Percentiles rank a stretch among this genome's conserved stretches.
These are phyloP conservation scores for Ciconia nigra DNA, from an alignment of 2,797 vertebrate species.

Conservation along the genomic window DNA sequence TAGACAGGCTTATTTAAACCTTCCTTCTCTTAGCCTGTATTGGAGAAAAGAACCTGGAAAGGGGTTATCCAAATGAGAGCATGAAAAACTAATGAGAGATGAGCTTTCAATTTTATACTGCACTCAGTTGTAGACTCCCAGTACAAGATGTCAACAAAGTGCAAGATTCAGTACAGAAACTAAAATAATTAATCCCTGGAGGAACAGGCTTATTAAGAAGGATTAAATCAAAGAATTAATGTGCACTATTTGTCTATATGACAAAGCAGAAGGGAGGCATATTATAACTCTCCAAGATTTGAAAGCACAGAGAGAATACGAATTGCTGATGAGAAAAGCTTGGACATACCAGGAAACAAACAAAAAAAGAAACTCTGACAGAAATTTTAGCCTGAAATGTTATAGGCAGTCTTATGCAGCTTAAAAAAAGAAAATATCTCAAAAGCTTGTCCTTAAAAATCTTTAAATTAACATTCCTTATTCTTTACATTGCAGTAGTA, in stretches of 20 bases:
- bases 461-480: not conserved
- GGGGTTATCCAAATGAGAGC: conserved; percentile 3
- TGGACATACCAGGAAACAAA: not conserved
- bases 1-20: not conserved
- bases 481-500: not conserved
- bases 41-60: not conserved
- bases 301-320: not conserved
- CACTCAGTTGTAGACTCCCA: not conserved
- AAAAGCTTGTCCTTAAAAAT: not conserved
- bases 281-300: conserved; percentile 26
- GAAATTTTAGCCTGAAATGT: not conserved
- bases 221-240: conserved; percentile 69
- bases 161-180: conserved; percentile 60
- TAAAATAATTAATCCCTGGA: conserved; percentile 68
- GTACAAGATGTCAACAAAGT: conserved; percentile 67
- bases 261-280: conserved; percentile 45
- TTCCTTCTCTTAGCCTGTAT: not conserved
- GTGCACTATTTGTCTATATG: conserved; percentile 26
- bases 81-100: conserved; percentile 41
- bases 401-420: not conserved
- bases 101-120: conserved; percentile 40
- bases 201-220: conserved; percentile 62
- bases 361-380: not conserved
- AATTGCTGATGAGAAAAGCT: conserved; percentile 4
- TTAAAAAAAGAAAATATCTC: not conserved